Evolutionary conservation across 2,888 invertebrate species (phyloP), one percentile per base, ranked within the genome.

Genomic region (Synergus gifuensis): DNA sequence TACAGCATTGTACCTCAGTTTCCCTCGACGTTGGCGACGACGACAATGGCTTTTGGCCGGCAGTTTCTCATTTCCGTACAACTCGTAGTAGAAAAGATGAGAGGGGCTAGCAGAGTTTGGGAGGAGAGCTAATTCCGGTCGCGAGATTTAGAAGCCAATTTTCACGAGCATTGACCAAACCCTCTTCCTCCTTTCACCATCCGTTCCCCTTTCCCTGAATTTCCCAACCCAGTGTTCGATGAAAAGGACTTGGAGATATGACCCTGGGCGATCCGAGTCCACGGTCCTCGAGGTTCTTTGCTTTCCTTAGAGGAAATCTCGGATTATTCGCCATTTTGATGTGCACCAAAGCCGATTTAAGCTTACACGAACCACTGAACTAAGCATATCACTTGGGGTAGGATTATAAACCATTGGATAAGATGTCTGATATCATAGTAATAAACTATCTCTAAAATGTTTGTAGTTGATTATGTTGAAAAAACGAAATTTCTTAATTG

Each of bases 101-200:
- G n/a, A 54, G 16, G 54, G 54, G 82, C 67, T 66, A 49, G 40
- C 81, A 81, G 78, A 79, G 63, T 66, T 80, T 77, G 76, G 60
- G 54, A 69, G 66, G 76, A 80, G 73, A 28, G 78, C 86, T 89
- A 89, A 86, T 90, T 90, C 87, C 87, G 86, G 86, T 85, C 86
- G 83, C 88, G 89, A 90, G 90, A 90, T 90, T 90, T 90, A 90
- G 90, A 90, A 90, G 90, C 89, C 90, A 90, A 90, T 90, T 90
- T 90, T 90, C 89, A 87, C 89, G 85, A 88, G 89, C 89, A 90
- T 89, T 89, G 89, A 88, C 88, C 89, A 85, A 87, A 85, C 87
- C 87, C 86, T 80, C 76, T 82, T 78, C 81, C 81, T 83, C 82
- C 82, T 76, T 76, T 67, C 66, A n/a, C n/a, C 54, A n/a, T n/a